Conservation (phyloP, 2,888 invertebrate genomes). For the Rutpela maculata region DNA sequence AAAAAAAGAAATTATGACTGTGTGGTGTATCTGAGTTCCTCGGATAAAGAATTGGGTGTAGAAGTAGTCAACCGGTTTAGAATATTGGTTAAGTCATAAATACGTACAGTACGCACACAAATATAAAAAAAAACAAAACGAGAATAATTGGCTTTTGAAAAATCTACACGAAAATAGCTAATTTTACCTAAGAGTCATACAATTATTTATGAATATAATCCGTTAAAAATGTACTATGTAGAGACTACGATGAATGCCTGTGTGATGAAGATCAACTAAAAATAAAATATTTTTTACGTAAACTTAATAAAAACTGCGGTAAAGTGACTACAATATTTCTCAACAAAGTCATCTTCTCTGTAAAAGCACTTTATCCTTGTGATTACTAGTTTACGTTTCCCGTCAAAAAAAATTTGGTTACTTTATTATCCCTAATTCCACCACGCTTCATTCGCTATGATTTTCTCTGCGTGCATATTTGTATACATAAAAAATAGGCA, state of each 20-base stretch:
- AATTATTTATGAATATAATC: not conserved
- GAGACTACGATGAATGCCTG: not conserved
- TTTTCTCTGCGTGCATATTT: not conserved
- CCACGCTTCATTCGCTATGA: not conserved
- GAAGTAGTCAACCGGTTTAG: too few species aligned
- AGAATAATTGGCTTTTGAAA: not conserved
- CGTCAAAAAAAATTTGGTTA: conserved; percentile 1
- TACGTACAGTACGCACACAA: too few species aligned
- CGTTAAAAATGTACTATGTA: not conserved
- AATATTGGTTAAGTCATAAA: too few species aligned
- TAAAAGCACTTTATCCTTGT: conserved; percentile 7
- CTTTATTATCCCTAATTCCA: not conserved
- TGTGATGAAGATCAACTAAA: not conserved
- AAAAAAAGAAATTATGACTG: too few species aligned
- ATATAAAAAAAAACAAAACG: too few species aligned
- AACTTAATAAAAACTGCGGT: conserved; percentile 7
- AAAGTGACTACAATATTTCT: conserved; percentile 3
- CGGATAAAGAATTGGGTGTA: too few species aligned
- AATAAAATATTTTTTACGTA: not conserved
- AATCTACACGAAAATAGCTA: not conserved
- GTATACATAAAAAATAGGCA: too few species aligned
- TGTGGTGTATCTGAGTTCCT: too few species aligned
- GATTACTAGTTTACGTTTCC: not conserved
- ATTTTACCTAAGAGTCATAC: not conserved
- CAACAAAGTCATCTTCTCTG: conserved; percentile 1